A percentile compares a stretch with the other conserved stretches of the same genome.
Conservation (phyloP, 2,888 invertebrate species). For the Apeira syringaria region DNA sequence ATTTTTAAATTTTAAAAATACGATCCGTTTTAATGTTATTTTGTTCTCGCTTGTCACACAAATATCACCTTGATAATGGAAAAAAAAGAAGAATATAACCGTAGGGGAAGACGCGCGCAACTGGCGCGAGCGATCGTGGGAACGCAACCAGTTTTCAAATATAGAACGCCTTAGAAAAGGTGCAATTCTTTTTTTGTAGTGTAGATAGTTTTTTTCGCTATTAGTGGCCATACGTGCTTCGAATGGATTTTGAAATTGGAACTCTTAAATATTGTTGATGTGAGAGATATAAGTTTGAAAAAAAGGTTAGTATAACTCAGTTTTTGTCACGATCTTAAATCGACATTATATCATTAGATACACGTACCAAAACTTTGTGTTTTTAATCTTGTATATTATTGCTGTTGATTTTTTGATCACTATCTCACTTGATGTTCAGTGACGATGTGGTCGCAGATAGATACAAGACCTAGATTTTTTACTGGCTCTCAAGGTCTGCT, state of each 20-base stretch:
- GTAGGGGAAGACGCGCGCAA: slow-evolving; percentile 74
- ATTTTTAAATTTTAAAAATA: slow-evolving; percentile 34
- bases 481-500: no score
- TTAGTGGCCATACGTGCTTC: slow-evolving; percentile 57
- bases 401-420: no score
- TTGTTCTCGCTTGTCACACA: slow-evolving; percentile 60
- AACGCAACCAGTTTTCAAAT: slow-evolving; percentile 78
- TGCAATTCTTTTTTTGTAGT: slow-evolving; percentile 74
- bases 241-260: slow-evolving; percentile 68
- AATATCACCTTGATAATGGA: slow-evolving; percentile 60
- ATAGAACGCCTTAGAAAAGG: slow-evolving; percentile 81
- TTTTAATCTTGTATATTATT: no score
- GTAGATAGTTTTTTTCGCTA: slow-evolving; percentile 62
- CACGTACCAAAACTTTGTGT: no score
- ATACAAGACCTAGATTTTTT: no score
- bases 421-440: no score
- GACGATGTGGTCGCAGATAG: no score
- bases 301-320: slow-evolving; percentile 8
- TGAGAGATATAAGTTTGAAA: slow-evolving; percentile 29
- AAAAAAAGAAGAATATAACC: slow-evolving; percentile 58
- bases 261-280: slow-evolving; percentile 40
- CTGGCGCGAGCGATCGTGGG: slow-evolving; percentile 83
- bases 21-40: slow-evolving; percentile 35
- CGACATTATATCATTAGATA: no score
- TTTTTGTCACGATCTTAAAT: no score